phyloP scores from a whole-genome alignment of 2,113 vertebrate genomes.

The Catharus minimus region DNA sequence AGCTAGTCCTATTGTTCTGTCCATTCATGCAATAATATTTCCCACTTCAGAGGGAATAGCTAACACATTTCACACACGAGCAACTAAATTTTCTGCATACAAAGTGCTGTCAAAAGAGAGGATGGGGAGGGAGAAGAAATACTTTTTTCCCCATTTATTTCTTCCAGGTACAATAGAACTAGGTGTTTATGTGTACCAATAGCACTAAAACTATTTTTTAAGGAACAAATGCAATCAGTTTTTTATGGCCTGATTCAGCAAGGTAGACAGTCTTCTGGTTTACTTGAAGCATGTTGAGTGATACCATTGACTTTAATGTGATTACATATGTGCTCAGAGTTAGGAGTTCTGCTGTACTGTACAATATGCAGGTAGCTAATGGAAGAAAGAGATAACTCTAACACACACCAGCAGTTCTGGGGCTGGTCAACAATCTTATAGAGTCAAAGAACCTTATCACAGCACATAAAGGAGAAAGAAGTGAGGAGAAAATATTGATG shows the following conservation, averaged over 20 bases:
- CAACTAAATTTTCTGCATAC: background rate
- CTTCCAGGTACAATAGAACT: background rate
- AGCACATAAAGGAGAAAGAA: background rate
- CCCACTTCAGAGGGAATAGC: background rate
- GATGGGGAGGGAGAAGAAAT: background rate
- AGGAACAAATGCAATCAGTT: background rate
- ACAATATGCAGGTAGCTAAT: background rate
- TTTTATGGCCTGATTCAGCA: slow-evolving; percentile 30
- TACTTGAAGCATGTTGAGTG: background rate
- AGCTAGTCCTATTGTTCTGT: background rate
- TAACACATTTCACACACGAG: background rate
- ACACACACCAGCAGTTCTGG: background rate
- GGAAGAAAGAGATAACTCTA: background rate
- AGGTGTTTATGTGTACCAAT: slow-evolving; percentile 6
- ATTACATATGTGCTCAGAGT: background rate
- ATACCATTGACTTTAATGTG: background rate
- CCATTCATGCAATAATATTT: background rate
- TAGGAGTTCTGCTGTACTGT: background rate
- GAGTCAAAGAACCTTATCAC: background rate
- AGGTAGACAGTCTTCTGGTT: slow-evolving; percentile 1
- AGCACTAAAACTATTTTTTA: slow-evolving; percentile 37
- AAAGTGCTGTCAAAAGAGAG: background rate
- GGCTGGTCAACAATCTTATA: background rate
- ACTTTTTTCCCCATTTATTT: slow-evolving; percentile 36
- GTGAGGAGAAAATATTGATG: background rate